These are phyloP conservation scores for Lasioglossum leucozonium DNA, from an alignment of 2,888 invertebrate species.

Conservation along the genomic window DNA sequence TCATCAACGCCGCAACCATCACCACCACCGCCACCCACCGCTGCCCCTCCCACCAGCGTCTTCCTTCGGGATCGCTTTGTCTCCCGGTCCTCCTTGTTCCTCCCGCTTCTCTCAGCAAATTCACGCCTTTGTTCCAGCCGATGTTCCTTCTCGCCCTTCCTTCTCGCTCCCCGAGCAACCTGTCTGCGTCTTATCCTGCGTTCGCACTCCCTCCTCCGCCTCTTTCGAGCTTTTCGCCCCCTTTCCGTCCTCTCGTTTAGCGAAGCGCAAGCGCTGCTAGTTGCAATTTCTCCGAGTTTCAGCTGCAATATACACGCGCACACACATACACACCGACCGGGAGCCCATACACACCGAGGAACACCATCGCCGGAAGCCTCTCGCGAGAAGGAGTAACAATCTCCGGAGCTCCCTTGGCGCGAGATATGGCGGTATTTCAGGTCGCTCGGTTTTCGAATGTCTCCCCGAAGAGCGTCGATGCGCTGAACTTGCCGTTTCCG, in stretches of 20 bases:
- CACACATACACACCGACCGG: too few species aligned
- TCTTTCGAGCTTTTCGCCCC: constrained; percentile 65
- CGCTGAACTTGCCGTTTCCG: not conserved
- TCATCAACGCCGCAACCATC: constrained; percentile 14
- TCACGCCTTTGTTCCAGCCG: constrained; percentile 32
- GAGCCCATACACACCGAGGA: constrained; percentile 28
- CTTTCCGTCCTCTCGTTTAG: constrained; percentile 52
- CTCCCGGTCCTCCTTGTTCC: constrained; percentile 6
- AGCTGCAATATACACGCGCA: constrained; percentile 57
- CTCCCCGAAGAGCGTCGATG: constrained; percentile 33
- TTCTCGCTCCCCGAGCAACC: constrained; percentile 41
- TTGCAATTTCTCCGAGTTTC: constrained; percentile 66
- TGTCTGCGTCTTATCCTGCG: constrained; percentile 62
- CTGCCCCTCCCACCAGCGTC: not conserved
- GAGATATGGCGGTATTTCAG: constrained; percentile 52
- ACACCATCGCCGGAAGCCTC: constrained; percentile 57
- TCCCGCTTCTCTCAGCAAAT: constrained; percentile 13
- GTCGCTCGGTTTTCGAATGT: constrained; percentile 28
- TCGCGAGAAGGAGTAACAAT: constrained; percentile 64
- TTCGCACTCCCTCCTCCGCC: constrained; percentile 31
- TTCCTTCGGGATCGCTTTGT: constrained; percentile 23
- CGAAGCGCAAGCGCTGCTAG: constrained; percentile 67
- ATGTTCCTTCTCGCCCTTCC: constrained; percentile 30
- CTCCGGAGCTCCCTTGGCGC: constrained; percentile 45
- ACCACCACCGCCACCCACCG: too few species aligned